These are phyloP conservation scores for Poecilus cupreus DNA, from an alignment of 2,888 invertebrate genomes.

Conservation along the genomic window DNA sequence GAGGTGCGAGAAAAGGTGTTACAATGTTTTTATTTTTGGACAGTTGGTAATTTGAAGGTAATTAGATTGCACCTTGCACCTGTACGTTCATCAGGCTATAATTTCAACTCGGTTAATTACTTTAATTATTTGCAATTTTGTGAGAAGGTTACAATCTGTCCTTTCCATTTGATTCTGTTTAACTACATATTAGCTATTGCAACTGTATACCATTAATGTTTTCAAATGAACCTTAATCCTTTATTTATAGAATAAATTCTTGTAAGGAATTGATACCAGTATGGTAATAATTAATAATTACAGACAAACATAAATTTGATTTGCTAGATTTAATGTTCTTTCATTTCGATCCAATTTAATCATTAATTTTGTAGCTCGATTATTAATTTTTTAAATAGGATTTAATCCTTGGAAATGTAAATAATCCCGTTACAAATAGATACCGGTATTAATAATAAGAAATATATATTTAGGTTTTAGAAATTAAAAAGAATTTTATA, in stretches of 20 bases:
- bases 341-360: neutral
- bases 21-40: slow-evolving; percentile 46
- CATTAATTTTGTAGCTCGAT: neutral
- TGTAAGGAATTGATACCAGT: neutral
- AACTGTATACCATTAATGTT: neutral
- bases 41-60: slow-evolving; percentile 54
- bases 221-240: neutral
- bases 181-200: neutral
- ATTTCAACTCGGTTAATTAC: slow-evolving; percentile 29
- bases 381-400: neutral
- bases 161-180: neutral
- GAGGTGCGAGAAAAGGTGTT: neutral
- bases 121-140: slow-evolving; percentile 46
- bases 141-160: neutral
- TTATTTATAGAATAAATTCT: neutral
- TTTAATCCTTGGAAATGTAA: neutral
- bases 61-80: slow-evolving; percentile 46
- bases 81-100: slow-evolving; percentile 28
- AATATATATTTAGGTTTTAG: no score
- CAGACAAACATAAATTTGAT: neutral
- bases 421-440: neutral
- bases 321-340: neutral
- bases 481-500: no score
- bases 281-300: neutral
- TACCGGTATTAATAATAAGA: no score